phyloP scores from a whole-genome alignment of 2,888 invertebrate genomes.

The Belgica antarctica region DNA sequence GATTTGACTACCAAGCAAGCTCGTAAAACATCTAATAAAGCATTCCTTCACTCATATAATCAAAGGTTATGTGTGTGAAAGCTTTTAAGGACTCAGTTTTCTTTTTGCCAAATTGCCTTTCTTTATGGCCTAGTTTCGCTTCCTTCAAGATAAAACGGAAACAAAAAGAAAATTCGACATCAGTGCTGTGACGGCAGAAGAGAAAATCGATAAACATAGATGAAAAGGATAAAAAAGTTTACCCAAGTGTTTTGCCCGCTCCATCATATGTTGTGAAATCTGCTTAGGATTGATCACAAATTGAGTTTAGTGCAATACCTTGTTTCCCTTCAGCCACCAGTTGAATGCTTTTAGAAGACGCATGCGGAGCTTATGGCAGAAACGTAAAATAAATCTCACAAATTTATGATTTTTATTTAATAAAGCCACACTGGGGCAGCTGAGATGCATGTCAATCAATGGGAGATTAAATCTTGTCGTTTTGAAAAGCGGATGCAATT shows the following conservation, averaged over 20 bases:
- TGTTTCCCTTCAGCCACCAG: not conserved
- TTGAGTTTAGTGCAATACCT: not conserved
- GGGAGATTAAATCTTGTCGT: no score
- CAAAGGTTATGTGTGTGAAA: not conserved
- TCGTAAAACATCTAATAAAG: conserved; percentile 2
- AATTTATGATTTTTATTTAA: not conserved
- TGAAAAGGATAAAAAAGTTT: not conserved
- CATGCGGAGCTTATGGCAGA: not conserved
- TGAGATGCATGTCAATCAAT: no score
- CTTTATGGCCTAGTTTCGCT: not conserved
- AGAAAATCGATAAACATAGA: conserved; percentile 4
- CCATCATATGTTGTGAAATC: not conserved
- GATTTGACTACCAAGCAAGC: not conserved
- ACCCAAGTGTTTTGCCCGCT: not conserved
- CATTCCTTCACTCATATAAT: not conserved
- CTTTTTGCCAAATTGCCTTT: not conserved
- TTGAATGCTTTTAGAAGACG: not conserved
- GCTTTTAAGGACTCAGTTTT: not conserved
- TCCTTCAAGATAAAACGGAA: not conserved
- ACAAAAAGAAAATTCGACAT: conserved; percentile 11
- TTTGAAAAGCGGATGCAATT: no score
- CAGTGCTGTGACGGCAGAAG: not conserved
- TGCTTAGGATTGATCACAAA: conserved; percentile 2
- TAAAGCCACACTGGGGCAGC: no score
- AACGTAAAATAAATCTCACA: not conserved